Percentiles rank a stretch among this genome's conserved stretches.
These are phyloP conservation scores for Mylabris sibirica DNA, from an alignment of 2,888 invertebrate genomes.

Conservation along the genomic window DNA sequence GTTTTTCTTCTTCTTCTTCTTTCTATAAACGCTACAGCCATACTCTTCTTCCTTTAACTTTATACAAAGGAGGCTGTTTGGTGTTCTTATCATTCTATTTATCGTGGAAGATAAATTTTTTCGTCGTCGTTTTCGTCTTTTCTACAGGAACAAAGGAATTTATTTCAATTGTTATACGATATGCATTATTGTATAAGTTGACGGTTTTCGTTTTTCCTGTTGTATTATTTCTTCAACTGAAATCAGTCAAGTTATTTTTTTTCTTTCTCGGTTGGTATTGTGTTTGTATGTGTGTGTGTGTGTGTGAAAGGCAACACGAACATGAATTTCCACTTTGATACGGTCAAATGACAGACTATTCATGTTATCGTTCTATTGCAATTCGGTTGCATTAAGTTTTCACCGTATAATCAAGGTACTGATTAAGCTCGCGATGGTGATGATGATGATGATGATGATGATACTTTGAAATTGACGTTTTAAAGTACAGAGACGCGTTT, in stretches of 20 bases:
- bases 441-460: background rate
- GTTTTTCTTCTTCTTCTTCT: background rate
- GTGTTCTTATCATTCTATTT: background rate
- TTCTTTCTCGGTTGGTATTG: too few relatives aligned
- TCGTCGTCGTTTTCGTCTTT: background rate
- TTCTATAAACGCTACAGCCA: too few relatives aligned
- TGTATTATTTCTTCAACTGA: background rate
- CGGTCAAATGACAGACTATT: slow-evolving; percentile 32
- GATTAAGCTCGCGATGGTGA: background rate
- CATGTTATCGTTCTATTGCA: slow-evolving; percentile 25
- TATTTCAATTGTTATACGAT: slow-evolving; percentile 2
- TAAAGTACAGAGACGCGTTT: background rate
- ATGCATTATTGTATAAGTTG: slow-evolving; percentile 3
- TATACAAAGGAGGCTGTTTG: background rate
- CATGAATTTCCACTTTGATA: slow-evolving; percentile 30
- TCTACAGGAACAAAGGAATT: background rate
- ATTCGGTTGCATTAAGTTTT: slow-evolving; percentile 27
- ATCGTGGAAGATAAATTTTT: background rate
- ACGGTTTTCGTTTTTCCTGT: background rate
- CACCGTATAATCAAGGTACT: background rate
- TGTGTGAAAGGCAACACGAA: slow-evolving; percentile 8
- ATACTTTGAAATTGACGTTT: background rate
- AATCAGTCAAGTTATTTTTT: background rate
- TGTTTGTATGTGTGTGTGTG: background rate
- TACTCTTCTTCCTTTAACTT: background rate